These are phyloP conservation scores for Barnardius zonarius DNA, from an alignment of 2,113 vertebrate genomes.

Conservation along the genomic window DNA sequence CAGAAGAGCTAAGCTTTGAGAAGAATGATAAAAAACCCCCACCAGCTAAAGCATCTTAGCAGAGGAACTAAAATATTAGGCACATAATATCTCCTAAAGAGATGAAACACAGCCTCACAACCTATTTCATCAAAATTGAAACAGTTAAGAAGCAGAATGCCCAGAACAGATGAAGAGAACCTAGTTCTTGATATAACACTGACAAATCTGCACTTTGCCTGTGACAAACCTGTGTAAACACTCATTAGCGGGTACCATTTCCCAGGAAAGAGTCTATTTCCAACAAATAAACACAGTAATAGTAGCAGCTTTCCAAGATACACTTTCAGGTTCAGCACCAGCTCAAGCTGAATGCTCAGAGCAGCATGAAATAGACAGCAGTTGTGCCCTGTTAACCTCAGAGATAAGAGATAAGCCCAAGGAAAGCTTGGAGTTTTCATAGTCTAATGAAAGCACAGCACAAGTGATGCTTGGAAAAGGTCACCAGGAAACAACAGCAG, in stretches of 20 bases:
- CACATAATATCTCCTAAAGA: background rate
- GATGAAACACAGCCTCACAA: background rate
- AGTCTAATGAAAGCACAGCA: background rate
- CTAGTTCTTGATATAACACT: background rate
- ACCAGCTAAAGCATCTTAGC: background rate
- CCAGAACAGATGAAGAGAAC: background rate
- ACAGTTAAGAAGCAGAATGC: background rate
- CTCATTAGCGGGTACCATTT: background rate
- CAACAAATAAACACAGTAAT: background rate
- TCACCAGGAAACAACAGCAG: background rate
- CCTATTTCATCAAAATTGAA: background rate
- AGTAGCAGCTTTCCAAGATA: background rate
- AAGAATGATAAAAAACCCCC: background rate
- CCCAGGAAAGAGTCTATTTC: background rate
- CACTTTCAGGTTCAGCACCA: background rate
- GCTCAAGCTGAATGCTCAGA: constrained; percentile 6
- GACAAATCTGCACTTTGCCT: background rate
- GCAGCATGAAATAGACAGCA: background rate
- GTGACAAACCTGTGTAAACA: background rate
- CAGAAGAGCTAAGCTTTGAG: background rate
- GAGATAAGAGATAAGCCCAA: background rate
- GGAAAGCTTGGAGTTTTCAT: background rate
- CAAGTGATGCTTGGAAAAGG: background rate
- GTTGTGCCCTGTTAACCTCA: background rate
- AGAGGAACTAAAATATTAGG: background rate